phyloP scores from a whole-genome alignment of 2,888 invertebrate species.

The Ganaspis brasiliensis region DNA sequence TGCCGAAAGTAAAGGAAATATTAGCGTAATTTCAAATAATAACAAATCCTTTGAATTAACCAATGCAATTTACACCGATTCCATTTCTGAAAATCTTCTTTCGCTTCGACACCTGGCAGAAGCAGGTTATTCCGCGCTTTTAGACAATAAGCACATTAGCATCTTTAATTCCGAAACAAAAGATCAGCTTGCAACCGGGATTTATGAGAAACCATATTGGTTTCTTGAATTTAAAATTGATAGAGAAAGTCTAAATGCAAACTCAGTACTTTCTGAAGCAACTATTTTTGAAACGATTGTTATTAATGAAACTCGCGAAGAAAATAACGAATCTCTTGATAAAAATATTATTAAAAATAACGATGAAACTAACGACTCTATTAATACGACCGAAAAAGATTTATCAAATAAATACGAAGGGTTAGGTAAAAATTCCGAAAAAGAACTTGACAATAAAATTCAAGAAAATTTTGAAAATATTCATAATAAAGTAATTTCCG shows the following conservation, averaged over 20 bases:
- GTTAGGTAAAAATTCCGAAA: neutral
- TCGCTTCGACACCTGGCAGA: constrained; percentile 34
- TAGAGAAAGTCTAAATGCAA: neutral
- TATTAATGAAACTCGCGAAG: neutral
- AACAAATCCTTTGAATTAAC: neutral
- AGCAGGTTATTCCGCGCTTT: neutral
- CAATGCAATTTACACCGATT: constrained; percentile 34
- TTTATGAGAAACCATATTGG: constrained; percentile 7
- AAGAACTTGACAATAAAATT: neutral
- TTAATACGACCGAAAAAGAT: neutral
- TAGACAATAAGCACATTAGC: neutral
- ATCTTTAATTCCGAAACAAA: neutral
- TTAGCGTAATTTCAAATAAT: neutral
- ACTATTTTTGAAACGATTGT: neutral
- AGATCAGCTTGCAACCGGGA: neutral
- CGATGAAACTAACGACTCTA: neutral
- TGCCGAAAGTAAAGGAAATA: constrained; percentile 41
- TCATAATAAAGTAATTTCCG: neutral
- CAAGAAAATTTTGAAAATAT: neutral
- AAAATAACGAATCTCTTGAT: neutral
- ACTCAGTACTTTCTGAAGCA: neutral
- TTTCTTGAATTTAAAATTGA: constrained; percentile 20
- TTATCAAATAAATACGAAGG: neutral
- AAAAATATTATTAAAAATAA: neutral
- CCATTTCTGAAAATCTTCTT: constrained; percentile 15